These are phyloP conservation scores for Coilia nasus DNA, from an alignment of 2,797 vertebrate species.

Conservation along the genomic window DNA sequence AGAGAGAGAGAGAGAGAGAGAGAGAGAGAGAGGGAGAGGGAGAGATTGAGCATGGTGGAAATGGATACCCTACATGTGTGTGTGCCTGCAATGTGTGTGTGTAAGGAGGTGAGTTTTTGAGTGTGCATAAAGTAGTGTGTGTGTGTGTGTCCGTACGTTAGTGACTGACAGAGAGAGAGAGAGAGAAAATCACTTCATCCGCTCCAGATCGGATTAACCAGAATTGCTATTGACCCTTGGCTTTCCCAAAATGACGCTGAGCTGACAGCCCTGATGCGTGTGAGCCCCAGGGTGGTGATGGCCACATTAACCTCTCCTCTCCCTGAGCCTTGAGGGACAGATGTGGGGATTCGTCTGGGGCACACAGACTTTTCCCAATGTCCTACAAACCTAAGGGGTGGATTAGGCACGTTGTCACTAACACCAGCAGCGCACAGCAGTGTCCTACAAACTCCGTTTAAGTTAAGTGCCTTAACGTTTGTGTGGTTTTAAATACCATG, in stretches of 20 bases:
- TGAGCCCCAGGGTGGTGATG: constrained; percentile 23
- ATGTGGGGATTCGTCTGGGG: background rate
- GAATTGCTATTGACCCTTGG: background rate
- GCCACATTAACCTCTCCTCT: constrained; percentile 33
- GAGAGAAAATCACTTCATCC: background rate
- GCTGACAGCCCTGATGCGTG: constrained; percentile 28
- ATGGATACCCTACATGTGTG: no score
- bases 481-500: background rate
- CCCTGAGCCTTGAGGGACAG: background rate
- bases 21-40: no score
- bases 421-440: background rate
- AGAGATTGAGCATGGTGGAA: no score
- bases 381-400: background rate
- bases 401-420: background rate
- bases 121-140: background rate
- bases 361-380: background rate
- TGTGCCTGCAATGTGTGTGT: no score
- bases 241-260: constrained; percentile 24
- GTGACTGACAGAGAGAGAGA: background rate
- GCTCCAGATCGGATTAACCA: background rate
- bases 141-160: background rate
- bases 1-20: no score
- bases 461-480: background rate
- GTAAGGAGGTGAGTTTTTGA: background rate
- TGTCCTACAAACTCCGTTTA: background rate